Percentiles rank a stretch among this genome's conserved stretches.
Evolutionary conservation across 2,888 invertebrate genomes (phyloP).

Genomic region (Drosophila parthenogenetica): DNA sequence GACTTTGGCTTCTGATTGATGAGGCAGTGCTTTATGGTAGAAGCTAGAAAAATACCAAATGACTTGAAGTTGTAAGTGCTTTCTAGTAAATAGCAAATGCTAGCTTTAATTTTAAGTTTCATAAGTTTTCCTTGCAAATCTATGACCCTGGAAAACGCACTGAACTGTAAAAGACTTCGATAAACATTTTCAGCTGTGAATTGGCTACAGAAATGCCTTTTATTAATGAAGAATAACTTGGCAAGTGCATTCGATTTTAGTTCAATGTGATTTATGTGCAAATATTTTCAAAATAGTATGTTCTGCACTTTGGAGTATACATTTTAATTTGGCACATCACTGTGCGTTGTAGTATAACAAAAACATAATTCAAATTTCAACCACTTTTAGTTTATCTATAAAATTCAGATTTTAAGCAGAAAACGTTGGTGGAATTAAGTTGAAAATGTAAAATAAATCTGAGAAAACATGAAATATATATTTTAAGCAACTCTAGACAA

Average conservation of each 20-base stretch:
- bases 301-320: not conserved
- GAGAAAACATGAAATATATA: not conserved
- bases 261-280: slow-evolving; percentile 18
- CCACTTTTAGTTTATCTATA: too few species aligned
- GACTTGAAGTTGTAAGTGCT: not conserved
- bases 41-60: slow-evolving; percentile 6
- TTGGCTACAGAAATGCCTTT: slow-evolving; percentile 9
- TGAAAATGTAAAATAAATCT: not conserved
- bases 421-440: too few species aligned
- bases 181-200: slow-evolving; percentile 36
- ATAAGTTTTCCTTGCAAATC: slow-evolving; percentile 37
- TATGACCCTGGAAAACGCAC: slow-evolving; percentile 46
- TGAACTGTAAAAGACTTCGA: slow-evolving; percentile 55
- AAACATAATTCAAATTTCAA: too few species aligned
- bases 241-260: slow-evolving; percentile 1
- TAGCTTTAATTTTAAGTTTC: slow-evolving; percentile 39
- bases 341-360: too few species aligned
- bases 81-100: not conserved
- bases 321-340: not conserved
- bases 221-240: slow-evolving; percentile 10
- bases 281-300: not conserved
- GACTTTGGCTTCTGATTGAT: slow-evolving; percentile 65
- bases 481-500: not conserved
- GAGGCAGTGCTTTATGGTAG: slow-evolving; percentile 24
- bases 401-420: too few species aligned